phyloP scores from a whole-genome alignment of 2,113 vertebrate genomes.

The Myiagra hebetior region DNA sequence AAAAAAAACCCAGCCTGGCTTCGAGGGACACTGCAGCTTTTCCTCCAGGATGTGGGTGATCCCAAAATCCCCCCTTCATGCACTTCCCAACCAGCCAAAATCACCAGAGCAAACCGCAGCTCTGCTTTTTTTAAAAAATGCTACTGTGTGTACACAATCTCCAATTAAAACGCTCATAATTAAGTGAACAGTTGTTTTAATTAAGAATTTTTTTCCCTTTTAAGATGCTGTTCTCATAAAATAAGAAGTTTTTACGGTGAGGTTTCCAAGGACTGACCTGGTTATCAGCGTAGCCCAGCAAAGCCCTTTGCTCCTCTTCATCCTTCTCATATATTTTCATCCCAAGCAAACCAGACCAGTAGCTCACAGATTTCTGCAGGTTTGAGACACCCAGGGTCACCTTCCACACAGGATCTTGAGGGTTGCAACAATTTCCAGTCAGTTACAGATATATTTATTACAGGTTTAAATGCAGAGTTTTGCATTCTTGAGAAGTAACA shows the following conservation, averaged over 20 bases:
- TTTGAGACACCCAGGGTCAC: constrained; percentile 89
- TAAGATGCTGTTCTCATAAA: not conserved
- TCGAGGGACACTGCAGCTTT: not conserved
- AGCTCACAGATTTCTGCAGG: constrained; percentile 82
- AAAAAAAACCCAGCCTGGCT: not conserved
- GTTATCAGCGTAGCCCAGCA: constrained; percentile 86
- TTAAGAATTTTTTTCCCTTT: not conserved
- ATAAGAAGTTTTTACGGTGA: not conserved
- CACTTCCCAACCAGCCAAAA: not conserved
- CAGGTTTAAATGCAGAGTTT: rapidly evolving
- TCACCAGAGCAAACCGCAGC: not conserved
- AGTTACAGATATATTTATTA: rapidly evolving
- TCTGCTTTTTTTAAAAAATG: not conserved
- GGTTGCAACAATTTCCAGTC: not conserved
- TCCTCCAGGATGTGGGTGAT: not conserved
- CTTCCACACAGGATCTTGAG: constrained; percentile 88
- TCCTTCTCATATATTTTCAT: constrained; percentile 89
- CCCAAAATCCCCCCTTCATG: rapidly evolving
- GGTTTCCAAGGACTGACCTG: constrained; percentile 74
- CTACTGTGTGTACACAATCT: rapidly evolving
- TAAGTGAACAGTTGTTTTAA: not conserved
- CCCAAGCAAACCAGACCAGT: constrained; percentile 87
- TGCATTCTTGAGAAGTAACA: not conserved
- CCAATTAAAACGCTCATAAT: not conserved
- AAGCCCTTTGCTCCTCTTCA: constrained; percentile 77